These are phyloP conservation scores for Cotesia typhae DNA, from an alignment of 1,140 invertebrate genomes.

Conservation along the genomic window DNA sequence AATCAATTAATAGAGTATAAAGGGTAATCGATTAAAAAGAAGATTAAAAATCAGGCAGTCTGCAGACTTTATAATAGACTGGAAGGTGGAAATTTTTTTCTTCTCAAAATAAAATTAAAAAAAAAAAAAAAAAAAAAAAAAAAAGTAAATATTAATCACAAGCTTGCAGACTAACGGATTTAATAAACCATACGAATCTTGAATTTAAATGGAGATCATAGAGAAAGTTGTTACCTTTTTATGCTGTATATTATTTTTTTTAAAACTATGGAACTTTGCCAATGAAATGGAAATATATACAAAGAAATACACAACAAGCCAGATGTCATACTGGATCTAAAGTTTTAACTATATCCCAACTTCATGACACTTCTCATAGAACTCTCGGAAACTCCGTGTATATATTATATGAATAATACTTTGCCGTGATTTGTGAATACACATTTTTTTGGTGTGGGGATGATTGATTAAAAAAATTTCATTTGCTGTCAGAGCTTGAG, in stretches of 20 bases:
- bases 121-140: background rate
- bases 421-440: constrained; percentile 3
- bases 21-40: too few species aligned
- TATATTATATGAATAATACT: constrained; percentile 1
- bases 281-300: constrained; percentile 20
- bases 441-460: background rate
- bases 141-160: background rate
- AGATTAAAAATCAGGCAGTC: too few species aligned
- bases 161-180: constrained; percentile 43
- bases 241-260: constrained; percentile 23
- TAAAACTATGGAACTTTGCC: constrained; percentile 31
- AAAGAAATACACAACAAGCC: constrained; percentile 4
- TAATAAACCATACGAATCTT: constrained; percentile 53
- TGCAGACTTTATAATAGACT: too few species aligned
- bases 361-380: background rate
- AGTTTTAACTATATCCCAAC: background rate
- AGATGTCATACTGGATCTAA: constrained; percentile 17
- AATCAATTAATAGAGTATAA: too few species aligned
- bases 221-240: background rate
- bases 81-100: too few species aligned
- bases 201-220: constrained; percentile 37
- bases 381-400: constrained; percentile 4
- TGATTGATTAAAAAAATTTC: constrained; percentile 19
- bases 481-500: constrained; percentile 3
- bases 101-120: too few species aligned